Evolutionary conservation across 2,888 invertebrate species (phyloP).

Genomic region (Amblyjoppa fuscipennis): DNA sequence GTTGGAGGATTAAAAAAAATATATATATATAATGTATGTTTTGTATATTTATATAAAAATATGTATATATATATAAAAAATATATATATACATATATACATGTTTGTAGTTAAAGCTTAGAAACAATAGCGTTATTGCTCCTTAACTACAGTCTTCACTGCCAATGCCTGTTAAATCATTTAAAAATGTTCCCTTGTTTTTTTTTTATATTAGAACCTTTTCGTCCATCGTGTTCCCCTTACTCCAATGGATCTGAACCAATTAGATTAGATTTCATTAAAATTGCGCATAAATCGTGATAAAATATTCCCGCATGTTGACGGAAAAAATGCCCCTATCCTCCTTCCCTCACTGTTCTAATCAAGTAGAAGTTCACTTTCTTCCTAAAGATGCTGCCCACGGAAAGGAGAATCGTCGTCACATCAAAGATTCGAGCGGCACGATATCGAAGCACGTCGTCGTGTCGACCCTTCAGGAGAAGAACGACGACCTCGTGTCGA

Average conservation of each 20-base stretch:
- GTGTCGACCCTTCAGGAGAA: conserved; percentile 79
- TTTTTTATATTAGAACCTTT: background rate
- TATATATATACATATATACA: background rate
- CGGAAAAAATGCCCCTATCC: background rate
- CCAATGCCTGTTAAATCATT: background rate
- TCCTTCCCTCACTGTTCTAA: conserved; percentile 72
- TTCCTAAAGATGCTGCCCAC: conserved; percentile 82
- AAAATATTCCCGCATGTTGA: background rate
- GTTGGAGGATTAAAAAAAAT: background rate
- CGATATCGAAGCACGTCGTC: conserved; percentile 69
- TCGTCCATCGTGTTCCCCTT: background rate
- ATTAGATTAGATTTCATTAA: background rate
- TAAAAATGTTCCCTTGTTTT: background rate
- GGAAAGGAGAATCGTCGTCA: conserved; percentile 83
- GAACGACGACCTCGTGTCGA: conserved; percentile 80
- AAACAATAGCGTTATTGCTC: background rate
- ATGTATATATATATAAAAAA: background rate
- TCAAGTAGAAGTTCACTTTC: conserved; percentile 81
- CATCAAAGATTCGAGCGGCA: conserved; percentile 75
- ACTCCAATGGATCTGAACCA: background rate
- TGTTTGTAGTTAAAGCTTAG: no score
- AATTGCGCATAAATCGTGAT: background rate
- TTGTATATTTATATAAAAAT: no score
- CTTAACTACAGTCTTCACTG: background rate
- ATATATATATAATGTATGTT: background rate